Conservation (phyloP, 2,113 vertebrate genomes). For the Uria lomvia region DNA sequence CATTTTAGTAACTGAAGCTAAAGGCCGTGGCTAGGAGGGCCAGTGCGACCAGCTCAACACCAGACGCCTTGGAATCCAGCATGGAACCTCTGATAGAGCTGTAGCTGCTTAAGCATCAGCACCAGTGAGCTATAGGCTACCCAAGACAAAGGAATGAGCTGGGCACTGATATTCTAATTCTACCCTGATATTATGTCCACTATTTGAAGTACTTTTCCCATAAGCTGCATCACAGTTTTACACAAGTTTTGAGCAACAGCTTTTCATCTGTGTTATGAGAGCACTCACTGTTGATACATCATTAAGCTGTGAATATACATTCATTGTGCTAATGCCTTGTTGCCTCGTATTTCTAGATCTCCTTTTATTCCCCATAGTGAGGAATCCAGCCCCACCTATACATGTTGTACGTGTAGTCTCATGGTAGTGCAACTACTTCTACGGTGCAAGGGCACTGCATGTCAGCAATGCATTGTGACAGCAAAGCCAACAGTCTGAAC, state of each 20-base stretch:
- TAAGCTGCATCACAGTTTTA: not conserved
- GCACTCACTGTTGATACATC: not conserved
- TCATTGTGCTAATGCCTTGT: not conserved
- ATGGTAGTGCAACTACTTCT: not conserved
- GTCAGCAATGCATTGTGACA: not conserved
- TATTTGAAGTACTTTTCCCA: not conserved
- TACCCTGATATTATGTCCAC: not conserved
- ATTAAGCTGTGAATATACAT: not conserved
- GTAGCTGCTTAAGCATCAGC: not conserved
- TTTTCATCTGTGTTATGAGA: not conserved
- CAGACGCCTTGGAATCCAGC: not conserved
- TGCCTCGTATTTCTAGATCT: not conserved
- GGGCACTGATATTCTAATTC: not conserved
- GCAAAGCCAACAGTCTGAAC: not conserved
- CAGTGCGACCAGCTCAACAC: not conserved
- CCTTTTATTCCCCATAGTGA: not conserved
- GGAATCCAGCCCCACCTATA: not conserved
- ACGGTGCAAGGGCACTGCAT: not conserved
- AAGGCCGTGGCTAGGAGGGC: not conserved
- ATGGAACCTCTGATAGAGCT: not conserved
- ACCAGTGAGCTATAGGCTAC: not conserved
- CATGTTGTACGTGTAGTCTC: not conserved
- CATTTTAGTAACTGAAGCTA: not conserved
- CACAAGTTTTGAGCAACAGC: not conserved
- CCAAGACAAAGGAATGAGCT: not conserved